Conservation (phyloP, 2,797 vertebrate genomes). For the Lacerta bilineata region DNA sequence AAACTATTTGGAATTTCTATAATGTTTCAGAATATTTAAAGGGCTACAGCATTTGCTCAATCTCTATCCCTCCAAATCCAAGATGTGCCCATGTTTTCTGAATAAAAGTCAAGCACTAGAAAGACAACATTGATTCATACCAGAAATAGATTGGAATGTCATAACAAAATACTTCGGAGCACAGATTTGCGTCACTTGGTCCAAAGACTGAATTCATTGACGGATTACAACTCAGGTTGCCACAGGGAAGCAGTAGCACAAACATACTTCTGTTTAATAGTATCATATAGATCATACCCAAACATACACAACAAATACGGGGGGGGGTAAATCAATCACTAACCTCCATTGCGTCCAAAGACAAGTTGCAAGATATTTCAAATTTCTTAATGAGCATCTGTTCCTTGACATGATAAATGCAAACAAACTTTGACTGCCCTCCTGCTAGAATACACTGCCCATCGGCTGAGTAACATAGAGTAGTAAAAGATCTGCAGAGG, state of each 20-base stretch:
- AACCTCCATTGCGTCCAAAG: constrained; percentile 97
- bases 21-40: background rate
- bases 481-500: constrained; percentile 88
- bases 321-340: background rate
- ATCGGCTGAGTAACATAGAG: constrained; percentile 95
- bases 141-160: background rate
- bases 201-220: background rate
- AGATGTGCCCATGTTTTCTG: background rate
- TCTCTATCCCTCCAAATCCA: background rate
- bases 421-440: constrained; percentile 94
- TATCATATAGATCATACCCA: background rate
- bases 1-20: background rate
- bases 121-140: background rate
- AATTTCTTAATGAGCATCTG: constrained; percentile 97
- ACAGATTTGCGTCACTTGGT: background rate
- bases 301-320: background rate
- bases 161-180: background rate
- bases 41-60: background rate
- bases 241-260: background rate
- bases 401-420: constrained; percentile 93
- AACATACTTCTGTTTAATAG: background rate
- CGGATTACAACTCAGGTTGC: background rate
- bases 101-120: background rate
- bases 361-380: constrained; percentile 96
- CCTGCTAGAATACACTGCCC: constrained; percentile 92